Evolutionary conservation across 2,113 vertebrate species (phyloP), one percentile per base, ranked within the genome.

Genomic region (Rhinopomastus cyanomelas): DNA sequence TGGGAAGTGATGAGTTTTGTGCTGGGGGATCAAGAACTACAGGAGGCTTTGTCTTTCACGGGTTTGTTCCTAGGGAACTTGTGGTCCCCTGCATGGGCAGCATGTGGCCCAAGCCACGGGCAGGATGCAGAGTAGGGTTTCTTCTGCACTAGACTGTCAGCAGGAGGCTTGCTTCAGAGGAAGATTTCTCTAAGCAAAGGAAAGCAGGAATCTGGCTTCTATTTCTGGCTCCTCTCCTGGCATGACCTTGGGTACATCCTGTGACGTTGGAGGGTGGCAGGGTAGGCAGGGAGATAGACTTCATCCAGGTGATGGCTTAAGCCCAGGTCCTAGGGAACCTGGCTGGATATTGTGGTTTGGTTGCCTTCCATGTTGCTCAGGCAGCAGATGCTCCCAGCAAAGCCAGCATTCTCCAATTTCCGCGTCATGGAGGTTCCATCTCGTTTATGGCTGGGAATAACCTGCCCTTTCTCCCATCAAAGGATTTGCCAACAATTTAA

Each of bases 151-250:
- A 1, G 2, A 71, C 77, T 29, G 68, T 52, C 71, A 64, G 82
- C 74, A 29, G 34, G 64, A 90, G 69, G 81, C 51, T 91, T 68
- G 26, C 81, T 95, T 90, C 66, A 49, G 77, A 66, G 81, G 71
- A 85, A 79, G 79, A 60, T 22, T 30, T 62, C 67, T 61, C 90
- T 30, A 59, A 91, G 90, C 92, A 92, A 93, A 94, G 78, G 74
- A 20, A 56, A 69, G 84, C 67, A 42, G 71, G 59, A 94, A 65
- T 66, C 49, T 27, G 66, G 53, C 59, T 88, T 88, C 94, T 96
- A 82, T 95, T 95, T 95, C 87, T 94, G 91, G 49, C 87, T 90
- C 51, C 29, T 96, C 89, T 88, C 89, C 87, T 79, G 71, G 51
- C 0, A 30, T 94, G 94, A 96, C 92, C 93, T 94, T 91, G 88